These are phyloP conservation scores for Ictidomys tridecemlineatus DNA, from an alignment of 2,113 vertebrate genomes.

Conservation along the genomic window DNA sequence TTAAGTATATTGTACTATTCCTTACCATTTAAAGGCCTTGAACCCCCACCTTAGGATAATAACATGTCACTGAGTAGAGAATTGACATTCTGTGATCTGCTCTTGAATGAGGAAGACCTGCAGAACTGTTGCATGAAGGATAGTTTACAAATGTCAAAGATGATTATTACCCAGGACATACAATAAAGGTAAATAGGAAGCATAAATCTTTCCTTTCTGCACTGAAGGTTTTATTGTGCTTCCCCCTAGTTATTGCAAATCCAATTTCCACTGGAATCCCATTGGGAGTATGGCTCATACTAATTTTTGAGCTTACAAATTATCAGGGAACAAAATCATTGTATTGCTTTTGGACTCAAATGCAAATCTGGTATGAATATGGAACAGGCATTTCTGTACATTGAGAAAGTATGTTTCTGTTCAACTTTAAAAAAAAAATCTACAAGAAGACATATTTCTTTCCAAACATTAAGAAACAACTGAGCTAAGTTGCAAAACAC, in stretches of 20 bases:
- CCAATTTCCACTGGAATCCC: slow-evolving; percentile 54
- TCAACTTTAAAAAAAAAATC: slow-evolving; percentile 45
- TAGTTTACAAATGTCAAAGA: slow-evolving; percentile 73
- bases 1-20: background rate
- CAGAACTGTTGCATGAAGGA: background rate
- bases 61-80: background rate
- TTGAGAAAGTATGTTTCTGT: slow-evolving; percentile 74
- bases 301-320: slow-evolving; percentile 73
- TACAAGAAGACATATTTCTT: slow-evolving; percentile 68
- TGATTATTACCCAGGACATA: slow-evolving; percentile 56
- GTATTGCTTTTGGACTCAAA: slow-evolving; percentile 72
- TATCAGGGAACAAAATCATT: slow-evolving; percentile 80
- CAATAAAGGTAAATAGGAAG: slow-evolving; percentile 61
- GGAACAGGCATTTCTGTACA: slow-evolving; percentile 66
- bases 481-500: slow-evolving; percentile 79
- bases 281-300: slow-evolving; percentile 33
- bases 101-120: slow-evolving; percentile 44
- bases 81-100: background rate
- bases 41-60: background rate
- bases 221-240: slow-evolving; percentile 52
- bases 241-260: slow-evolving; percentile 52
- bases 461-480: slow-evolving; percentile 75
- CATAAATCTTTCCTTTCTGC: slow-evolving; percentile 65
- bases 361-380: slow-evolving; percentile 78
- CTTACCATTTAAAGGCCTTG: slow-evolving; percentile 20